Conservation (phyloP, 2,113 vertebrate genomes). For the Sturnus vulgaris region DNA sequence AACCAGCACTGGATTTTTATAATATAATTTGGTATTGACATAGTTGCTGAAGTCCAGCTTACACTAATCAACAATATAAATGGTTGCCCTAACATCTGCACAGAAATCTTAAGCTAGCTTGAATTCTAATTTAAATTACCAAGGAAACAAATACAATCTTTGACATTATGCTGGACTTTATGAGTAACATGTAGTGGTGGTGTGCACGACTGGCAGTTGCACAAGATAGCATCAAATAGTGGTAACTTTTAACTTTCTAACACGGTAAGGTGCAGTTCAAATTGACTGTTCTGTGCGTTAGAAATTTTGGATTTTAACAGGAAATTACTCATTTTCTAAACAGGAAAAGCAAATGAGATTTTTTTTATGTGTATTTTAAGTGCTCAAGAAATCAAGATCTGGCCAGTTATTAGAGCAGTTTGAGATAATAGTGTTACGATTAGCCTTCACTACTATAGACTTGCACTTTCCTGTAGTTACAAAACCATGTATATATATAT, state of each 20-base stretch:
- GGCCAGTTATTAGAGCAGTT: neutral
- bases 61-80: neutral
- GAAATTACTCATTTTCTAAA: neutral
- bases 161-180: neutral
- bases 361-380: neutral
- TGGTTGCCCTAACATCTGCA: neutral
- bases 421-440: neutral
- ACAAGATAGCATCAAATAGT: neutral
- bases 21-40: neutral
- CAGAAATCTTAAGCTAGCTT: neutral
- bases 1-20: neutral
- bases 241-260: neutral
- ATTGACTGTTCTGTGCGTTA: neutral
- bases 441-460: neutral
- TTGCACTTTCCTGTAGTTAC: neutral
- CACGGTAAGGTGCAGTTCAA: neutral
- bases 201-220: neutral
- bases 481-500: neutral
- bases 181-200: rapidly evolving
- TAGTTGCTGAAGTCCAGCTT: neutral
- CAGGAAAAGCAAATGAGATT: neutral
- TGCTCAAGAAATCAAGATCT: neutral
- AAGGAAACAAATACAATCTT: neutral
- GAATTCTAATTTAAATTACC: neutral
- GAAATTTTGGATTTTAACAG: neutral